These are phyloP conservation scores for Eurypyga helias DNA, from an alignment of 2,113 vertebrate species.

Conservation along the genomic window DNA sequence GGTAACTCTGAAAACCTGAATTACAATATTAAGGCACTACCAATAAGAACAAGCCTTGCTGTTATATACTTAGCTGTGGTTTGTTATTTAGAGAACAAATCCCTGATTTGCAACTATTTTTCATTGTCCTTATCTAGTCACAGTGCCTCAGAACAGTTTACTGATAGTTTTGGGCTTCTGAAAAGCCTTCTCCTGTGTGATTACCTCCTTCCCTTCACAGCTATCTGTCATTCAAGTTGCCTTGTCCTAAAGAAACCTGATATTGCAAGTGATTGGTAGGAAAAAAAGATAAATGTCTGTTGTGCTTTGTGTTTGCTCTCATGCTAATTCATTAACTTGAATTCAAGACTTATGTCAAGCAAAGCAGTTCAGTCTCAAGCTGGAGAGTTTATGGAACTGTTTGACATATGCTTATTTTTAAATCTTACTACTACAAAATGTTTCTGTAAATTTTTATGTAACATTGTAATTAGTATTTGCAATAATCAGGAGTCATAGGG, in stretches of 20 bases:
- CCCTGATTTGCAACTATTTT: not conserved
- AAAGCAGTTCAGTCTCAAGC: not conserved
- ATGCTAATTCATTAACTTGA: not conserved
- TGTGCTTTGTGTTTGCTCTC: not conserved
- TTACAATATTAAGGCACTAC: not conserved
- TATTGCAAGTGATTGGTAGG: not conserved
- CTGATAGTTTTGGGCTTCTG: not conserved
- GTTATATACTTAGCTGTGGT: not conserved
- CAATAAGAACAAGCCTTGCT: not conserved
- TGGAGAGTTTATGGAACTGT: not conserved
- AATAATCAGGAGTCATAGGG: not conserved
- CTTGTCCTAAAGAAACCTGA: not conserved
- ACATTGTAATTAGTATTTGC: not conserved
- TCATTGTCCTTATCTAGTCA: not conserved
- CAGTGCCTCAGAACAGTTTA: not conserved
- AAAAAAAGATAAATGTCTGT: not conserved
- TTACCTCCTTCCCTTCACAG: not conserved
- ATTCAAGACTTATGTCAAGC: not conserved
- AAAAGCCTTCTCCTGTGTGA: not conserved
- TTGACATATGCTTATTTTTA: not conserved
- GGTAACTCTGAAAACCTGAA: not conserved
- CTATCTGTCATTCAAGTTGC: not conserved
- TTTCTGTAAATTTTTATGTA: not conserved
- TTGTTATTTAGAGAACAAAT: not conserved
- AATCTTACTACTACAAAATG: not conserved